Evolutionary conservation across 1,140 invertebrate species (phyloP).

Genomic region (Camponotus floridanus): DNA sequence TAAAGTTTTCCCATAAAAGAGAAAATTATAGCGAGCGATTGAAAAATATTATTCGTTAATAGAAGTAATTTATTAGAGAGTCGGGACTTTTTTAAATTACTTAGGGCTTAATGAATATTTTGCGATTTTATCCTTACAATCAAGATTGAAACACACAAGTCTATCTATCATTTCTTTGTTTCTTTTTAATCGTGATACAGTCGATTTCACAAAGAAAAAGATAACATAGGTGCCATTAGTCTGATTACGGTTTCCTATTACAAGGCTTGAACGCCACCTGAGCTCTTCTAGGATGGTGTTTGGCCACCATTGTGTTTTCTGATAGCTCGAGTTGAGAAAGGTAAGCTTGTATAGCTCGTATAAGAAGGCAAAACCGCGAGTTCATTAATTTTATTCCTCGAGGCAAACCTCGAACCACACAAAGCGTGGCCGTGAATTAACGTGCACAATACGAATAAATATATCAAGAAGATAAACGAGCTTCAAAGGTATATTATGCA

Average conservation of each 20-base stretch:
- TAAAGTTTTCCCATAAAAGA: background rate
- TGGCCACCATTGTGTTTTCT: constrained; percentile 36
- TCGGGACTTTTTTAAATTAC: background rate
- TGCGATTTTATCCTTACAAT: background rate
- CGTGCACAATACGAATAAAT: constrained; percentile 54
- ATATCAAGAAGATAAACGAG: background rate
- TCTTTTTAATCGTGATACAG: constrained; percentile 17
- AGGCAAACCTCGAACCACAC: constrained; percentile 49
- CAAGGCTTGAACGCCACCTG: constrained; percentile 53
- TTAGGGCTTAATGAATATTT: background rate
- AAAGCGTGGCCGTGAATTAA: constrained; percentile 35
- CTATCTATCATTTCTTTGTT: background rate
- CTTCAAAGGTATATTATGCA: constrained; percentile 2
- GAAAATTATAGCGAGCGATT: background rate
- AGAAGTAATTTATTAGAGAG: background rate
- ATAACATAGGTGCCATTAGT: constrained; percentile 77
- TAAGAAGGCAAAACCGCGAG: constrained; percentile 55
- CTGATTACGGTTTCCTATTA: constrained; percentile 76
- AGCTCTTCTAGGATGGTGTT: constrained; percentile 71
- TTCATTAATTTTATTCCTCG: constrained; percentile 55
- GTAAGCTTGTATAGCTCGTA: constrained; percentile 33
- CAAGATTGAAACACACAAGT: background rate
- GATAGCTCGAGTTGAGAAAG: constrained; percentile 17
- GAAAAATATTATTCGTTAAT: background rate
- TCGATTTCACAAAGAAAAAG: constrained; percentile 67